A percentile compares a stretch with the other conserved stretches of the same genome.
phyloP scores from a whole-genome alignment of 2,797 vertebrate species.

The Rhabdomys pumilio region DNA sequence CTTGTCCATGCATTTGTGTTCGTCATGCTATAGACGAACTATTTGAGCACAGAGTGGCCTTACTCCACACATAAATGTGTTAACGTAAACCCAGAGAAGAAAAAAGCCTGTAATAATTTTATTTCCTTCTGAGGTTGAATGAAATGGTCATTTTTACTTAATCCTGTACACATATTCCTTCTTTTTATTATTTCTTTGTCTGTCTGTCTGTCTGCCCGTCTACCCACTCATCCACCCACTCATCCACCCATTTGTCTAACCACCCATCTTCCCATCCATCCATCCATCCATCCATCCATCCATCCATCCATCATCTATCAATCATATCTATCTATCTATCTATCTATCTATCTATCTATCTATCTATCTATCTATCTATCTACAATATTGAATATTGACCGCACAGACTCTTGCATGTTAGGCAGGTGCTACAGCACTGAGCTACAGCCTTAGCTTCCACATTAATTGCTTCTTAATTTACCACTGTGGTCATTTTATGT shows the following conservation, averaged over 20 bases:
- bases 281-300: no score
- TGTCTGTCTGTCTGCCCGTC: no score
- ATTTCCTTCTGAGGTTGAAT: not conserved
- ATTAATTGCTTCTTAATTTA: not conserved
- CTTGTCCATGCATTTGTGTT: not conserved
- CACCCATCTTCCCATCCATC: no score
- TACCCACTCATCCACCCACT: rapidly evolving
- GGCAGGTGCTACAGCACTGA: not conserved
- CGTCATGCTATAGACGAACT: not conserved
- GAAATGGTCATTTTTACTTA: not conserved
- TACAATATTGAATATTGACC: not conserved
- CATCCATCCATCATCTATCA: no score
- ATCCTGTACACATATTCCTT: not conserved
- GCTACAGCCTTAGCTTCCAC: not conserved
- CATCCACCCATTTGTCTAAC: no score
- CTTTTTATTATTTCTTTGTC: not conserved
- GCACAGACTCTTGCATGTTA: not conserved
- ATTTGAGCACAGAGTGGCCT: no score
- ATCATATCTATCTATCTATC: no score
- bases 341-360: no score
- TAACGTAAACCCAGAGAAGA: not conserved
- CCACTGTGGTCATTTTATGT: not conserved
- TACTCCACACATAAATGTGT: not conserved
- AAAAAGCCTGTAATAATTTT: not conserved
- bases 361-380: no score